Percentiles rank a stretch among this genome's conserved stretches.
Evolutionary conservation across 2,797 vertebrate genomes (phyloP).

Genomic region (Lutjanus argentimaculatus): DNA sequence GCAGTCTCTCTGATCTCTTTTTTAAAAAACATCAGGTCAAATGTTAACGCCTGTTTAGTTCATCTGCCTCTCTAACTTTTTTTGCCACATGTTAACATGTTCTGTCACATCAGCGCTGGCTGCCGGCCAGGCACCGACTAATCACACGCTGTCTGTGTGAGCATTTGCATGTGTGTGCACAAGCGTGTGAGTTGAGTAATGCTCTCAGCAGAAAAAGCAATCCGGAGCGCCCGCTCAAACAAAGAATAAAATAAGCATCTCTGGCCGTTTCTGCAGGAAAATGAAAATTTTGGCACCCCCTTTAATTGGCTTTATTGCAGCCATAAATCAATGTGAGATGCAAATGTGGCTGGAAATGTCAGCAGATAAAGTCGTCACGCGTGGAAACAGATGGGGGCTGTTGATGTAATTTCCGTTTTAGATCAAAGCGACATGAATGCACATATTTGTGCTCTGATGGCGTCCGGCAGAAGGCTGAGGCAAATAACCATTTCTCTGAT

Average conservation of each 20-base stretch:
- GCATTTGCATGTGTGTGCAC: constrained; percentile 39
- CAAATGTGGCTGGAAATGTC: constrained; percentile 86
- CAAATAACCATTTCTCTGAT: constrained; percentile 79
- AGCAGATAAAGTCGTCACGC: constrained; percentile 83
- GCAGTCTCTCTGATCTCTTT: constrained; percentile 23
- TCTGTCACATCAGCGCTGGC: constrained; percentile 44
- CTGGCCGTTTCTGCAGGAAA: constrained; percentile 46
- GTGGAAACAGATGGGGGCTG: constrained; percentile 87
- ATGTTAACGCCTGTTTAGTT: constrained; percentile 6
- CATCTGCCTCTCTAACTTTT: constrained; percentile 28
- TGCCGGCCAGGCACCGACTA: constrained; percentile 46
- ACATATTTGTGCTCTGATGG: constrained; percentile 76
- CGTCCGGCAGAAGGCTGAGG: constrained; percentile 82
- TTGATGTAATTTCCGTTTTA: constrained; percentile 88
- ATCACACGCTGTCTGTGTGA: constrained; percentile 42
- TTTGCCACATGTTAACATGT: constrained; percentile 30
- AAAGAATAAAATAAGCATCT: constrained; percentile 33
- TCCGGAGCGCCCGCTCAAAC: constrained; percentile 10
- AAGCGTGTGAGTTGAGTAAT: constrained; percentile 29
- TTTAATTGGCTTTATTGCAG: constrained; percentile 80
- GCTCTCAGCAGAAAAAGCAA: background rate
- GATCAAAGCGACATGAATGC: constrained; percentile 85
- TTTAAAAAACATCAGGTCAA: constrained; percentile 36
- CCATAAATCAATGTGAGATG: constrained; percentile 77
- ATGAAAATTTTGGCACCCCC: constrained; percentile 44